Conservation (phyloP, 2,113 vertebrate genomes). For the Puntigrus tetrazona region DNA sequence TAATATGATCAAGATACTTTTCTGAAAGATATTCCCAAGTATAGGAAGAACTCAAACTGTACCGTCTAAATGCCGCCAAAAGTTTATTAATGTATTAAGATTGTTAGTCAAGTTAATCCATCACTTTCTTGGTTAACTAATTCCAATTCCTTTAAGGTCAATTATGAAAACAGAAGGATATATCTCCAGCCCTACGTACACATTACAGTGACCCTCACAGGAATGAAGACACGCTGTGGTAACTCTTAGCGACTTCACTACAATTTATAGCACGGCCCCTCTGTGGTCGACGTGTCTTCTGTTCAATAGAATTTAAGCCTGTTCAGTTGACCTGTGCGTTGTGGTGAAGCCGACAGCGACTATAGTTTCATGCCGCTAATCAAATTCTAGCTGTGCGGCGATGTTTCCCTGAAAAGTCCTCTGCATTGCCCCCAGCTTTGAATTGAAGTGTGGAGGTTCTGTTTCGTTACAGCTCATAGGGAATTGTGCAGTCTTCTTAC, state of each 20-base stretch:
- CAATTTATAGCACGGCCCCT: slow-evolving; percentile 4
- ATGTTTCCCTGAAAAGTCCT: slow-evolving; percentile 22
- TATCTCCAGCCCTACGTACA: not conserved
- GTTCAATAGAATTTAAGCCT: not conserved
- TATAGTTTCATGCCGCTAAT: not conserved
- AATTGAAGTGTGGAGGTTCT: slow-evolving; percentile 34
- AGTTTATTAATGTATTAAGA: not conserved
- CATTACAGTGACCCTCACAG: not conserved
- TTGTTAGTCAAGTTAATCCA: not conserved
- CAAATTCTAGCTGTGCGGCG: not conserved
- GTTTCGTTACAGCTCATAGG: slow-evolving; percentile 24
- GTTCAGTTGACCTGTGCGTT: not conserved
- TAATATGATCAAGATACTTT: not conserved
- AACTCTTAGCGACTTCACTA: slow-evolving; percentile 12
- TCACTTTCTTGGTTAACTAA: not conserved
- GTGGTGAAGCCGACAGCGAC: not conserved
- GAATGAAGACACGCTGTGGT: slow-evolving; percentile 6
- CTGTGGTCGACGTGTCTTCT: not conserved
- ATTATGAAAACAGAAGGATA: not conserved
- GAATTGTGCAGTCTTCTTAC: slow-evolving; percentile 23
- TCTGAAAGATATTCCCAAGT: not conserved
- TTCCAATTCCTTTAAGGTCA: not conserved
- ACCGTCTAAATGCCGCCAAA: not conserved
- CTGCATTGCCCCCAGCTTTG: slow-evolving; percentile 21
- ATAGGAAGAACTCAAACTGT: no score